Evolutionary conservation across 2,113 vertebrate species (phyloP), one percentile per base, ranked within the genome.

Genomic region (Otocyon megalotis): DNA sequence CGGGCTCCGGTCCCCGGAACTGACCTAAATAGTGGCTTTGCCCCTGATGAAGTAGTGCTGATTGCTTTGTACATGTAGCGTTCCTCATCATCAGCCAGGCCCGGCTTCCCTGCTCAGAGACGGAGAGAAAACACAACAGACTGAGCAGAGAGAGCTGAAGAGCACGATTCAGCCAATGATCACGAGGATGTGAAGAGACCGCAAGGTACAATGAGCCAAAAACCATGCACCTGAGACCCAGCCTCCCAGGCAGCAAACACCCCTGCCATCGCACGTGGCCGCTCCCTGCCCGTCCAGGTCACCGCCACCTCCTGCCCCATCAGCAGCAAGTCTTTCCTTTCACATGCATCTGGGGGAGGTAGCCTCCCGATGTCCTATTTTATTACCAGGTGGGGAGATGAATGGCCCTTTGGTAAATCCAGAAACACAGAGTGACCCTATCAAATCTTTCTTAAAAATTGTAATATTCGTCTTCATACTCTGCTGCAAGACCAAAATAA

Each of bases 151-250:
- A 82, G 65, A 95, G 90, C 83, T 94, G 79, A 97, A 88, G 95
- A 97, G 74, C 43, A 82, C 97, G 71, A 96, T 56, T 72, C 76
- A 95, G 67, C 81, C 81, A 86, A 95, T 86, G 97, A 95, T 94
- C 97, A 95, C 77, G 97, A 97, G 97, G 77, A 95, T 92, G 96
- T 74, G 94, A 89, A 97, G 97, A 97, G 79, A 63, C 82, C 96
- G 92, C 96, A 82, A 97, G 97, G 93, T 35, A 88, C 0, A 84
- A 97, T 84, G 85, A 97, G 96, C 96, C 87, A 96, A 96, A 95
- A 96, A 48, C 85, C 86, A 50, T 82, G 22, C 15, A 24, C 17
- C 43, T 12, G 65, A 83, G 71, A 79, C 6, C 30, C 14, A 32
- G n/a, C 89, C 88, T 15, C 13, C 69, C 30, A 43, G 54, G 79